A percentile compares a stretch with the other conserved stretches of the same genome.
Conservation (phyloP, 2,797 vertebrate species). For the Lacerta bilineata region DNA sequence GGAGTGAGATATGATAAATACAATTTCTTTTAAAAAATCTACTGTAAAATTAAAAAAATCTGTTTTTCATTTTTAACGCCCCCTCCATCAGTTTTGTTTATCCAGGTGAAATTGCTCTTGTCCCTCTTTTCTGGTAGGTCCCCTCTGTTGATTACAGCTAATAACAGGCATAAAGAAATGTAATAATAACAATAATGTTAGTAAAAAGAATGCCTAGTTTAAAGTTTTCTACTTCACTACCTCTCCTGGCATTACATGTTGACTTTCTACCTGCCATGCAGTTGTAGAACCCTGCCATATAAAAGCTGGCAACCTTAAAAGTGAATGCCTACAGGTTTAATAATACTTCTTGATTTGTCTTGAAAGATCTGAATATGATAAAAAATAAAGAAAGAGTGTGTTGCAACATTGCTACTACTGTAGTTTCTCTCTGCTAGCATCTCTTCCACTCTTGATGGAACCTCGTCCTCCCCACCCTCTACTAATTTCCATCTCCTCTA, state of each 20-base stretch:
- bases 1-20: background rate
- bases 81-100: background rate
- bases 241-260: background rate
- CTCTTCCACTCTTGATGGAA: background rate
- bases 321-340: background rate
- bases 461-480: background rate
- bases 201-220: background rate
- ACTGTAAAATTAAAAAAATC: background rate
- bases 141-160: background rate
- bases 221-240: background rate
- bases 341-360: background rate
- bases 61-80: background rate
- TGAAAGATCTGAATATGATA: background rate
- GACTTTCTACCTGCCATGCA: background rate
- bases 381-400: background rate
- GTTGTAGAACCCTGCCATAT: background rate
- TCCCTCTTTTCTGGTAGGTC: background rate
- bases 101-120: background rate
- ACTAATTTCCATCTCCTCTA: conserved; percentile 7
- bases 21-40: too few species aligned
- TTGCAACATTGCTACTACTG: background rate
- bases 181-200: too few species aligned
- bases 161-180: background rate
- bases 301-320: background rate
- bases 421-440: background rate